Conservation (phyloP, 2,888 invertebrate species). For the Pandemis heparana region DNA sequence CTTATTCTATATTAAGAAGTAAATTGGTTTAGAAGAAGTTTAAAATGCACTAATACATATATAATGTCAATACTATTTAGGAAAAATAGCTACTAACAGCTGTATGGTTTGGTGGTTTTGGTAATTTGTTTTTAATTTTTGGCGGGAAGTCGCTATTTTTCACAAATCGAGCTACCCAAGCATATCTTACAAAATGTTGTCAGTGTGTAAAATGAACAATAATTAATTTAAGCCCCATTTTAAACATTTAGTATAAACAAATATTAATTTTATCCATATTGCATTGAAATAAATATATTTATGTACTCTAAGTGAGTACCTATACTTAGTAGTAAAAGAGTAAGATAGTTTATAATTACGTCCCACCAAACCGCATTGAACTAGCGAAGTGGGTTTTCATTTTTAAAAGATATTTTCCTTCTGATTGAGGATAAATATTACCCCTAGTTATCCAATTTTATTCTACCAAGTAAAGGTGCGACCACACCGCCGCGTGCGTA, state of each 20-base stretch:
- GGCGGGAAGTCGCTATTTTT: slow-evolving; percentile 26
- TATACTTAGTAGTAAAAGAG: not conserved
- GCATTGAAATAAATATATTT: slow-evolving; percentile 35
- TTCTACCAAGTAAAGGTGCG: too few relatives aligned
- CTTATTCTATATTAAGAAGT: not conserved
- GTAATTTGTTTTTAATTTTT: too few relatives aligned
- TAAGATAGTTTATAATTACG: slow-evolving; percentile 1
- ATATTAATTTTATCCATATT: slow-evolving; percentile 13
- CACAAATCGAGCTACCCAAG: slow-evolving; percentile 16
- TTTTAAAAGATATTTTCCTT: slow-evolving; percentile 20
- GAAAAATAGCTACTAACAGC: slow-evolving; percentile 18
- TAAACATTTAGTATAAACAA: slow-evolving; percentile 11
- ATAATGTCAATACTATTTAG: not conserved
- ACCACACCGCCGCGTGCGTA: too few relatives aligned
- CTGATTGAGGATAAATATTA: not conserved
- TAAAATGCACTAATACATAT: not conserved
- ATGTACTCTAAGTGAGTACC: not conserved
- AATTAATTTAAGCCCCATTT: slow-evolving; percentile 28
- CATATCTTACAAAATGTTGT: slow-evolving; percentile 31
- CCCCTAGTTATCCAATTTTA: too few relatives aligned
- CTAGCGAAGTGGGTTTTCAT: slow-evolving; percentile 36
- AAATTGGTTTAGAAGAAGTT: slow-evolving; percentile 20
- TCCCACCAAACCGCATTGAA: slow-evolving; percentile 33
- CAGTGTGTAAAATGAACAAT: slow-evolving; percentile 31
- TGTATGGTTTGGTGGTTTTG: too few relatives aligned